These are phyloP conservation scores for Sylvia borin DNA, from an alignment of 2,797 vertebrate genomes.

Conservation along the genomic window DNA sequence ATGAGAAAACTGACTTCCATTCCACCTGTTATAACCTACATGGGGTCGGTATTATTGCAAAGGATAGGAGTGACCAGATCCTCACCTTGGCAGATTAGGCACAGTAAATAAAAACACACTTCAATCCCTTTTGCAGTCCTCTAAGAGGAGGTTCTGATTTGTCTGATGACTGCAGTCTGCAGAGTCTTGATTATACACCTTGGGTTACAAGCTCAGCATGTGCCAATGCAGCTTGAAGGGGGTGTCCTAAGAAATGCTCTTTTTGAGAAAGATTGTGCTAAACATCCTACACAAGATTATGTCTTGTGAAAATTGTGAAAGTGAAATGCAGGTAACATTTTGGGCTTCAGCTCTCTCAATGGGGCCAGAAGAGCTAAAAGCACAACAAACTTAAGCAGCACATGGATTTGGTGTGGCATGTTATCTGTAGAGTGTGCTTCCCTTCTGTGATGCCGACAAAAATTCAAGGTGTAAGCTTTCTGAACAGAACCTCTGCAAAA, in stretches of 20 bases:
- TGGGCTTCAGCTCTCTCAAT: not conserved
- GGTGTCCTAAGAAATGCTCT: not conserved
- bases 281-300: not conserved
- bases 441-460: not conserved
- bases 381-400: not conserved
- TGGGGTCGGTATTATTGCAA: not conserved
- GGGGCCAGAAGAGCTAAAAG: not conserved
- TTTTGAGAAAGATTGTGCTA: not conserved
- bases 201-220: not conserved
- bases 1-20: not conserved
- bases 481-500: not conserved
- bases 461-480: not conserved
- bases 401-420: rapidly evolving
- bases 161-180: not conserved
- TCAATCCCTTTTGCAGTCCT: not conserved
- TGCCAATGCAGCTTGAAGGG: not conserved
- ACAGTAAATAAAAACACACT: not conserved
- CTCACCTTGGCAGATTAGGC: not conserved
- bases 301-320: not conserved
- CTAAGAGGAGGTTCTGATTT: not conserved
- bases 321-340: not conserved
- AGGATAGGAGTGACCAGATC: not conserved
- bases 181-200: not conserved
- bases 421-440: not conserved
- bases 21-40: not conserved